Evolutionary conservation across 2,888 invertebrate genomes (phyloP).

Genomic region (Cheilosia grossa): DNA sequence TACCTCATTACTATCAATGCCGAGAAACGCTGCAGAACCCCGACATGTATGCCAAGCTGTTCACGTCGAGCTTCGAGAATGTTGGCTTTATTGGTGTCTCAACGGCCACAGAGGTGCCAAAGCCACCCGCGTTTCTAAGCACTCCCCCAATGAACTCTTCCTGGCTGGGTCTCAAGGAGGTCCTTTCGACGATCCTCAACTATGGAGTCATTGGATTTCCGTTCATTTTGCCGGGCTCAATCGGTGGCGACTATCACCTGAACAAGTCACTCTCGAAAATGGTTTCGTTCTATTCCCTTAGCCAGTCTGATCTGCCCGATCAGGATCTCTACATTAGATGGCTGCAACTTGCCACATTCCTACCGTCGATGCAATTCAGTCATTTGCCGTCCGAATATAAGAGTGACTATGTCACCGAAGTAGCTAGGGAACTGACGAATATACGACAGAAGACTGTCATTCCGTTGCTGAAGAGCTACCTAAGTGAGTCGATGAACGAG

Average conservation of each 20-base stretch:
- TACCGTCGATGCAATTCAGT: slow-evolving; percentile 96
- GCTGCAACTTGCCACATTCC: slow-evolving; percentile 94
- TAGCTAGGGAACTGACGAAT: slow-evolving; percentile 89
- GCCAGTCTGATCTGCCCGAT: slow-evolving; percentile 87
- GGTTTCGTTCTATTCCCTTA: slow-evolving; percentile 84
- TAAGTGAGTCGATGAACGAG: slow-evolving; percentile 90
- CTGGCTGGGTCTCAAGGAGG: slow-evolving; percentile 92
- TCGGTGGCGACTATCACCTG: slow-evolving; percentile 93
- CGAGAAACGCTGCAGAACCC: slow-evolving; percentile 90
- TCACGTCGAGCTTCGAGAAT: slow-evolving; percentile 84
- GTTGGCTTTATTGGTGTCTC: slow-evolving; percentile 90
- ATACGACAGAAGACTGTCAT: slow-evolving; percentile 91
- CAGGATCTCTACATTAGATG: slow-evolving; percentile 94
- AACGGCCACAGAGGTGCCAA: slow-evolving; percentile 91
- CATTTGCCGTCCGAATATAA: slow-evolving; percentile 95
- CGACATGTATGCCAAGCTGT: slow-evolving; percentile 91
- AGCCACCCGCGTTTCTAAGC: slow-evolving; percentile 93
- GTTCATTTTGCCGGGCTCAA: slow-evolving; percentile 95
- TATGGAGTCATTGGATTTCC: slow-evolving; percentile 96
- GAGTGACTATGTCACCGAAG: slow-evolving; percentile 89
- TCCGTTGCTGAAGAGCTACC: slow-evolving; percentile 90
- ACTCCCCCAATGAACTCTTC: slow-evolving; percentile 93
- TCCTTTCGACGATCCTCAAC: slow-evolving; percentile 94
- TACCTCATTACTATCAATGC: slow-evolving; percentile 94
- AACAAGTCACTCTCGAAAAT: slow-evolving; percentile 83